Evolutionary conservation across 1,140 invertebrate genomes (phyloP).

Genomic region (Daktulosphaira vitifoliae): DNA sequence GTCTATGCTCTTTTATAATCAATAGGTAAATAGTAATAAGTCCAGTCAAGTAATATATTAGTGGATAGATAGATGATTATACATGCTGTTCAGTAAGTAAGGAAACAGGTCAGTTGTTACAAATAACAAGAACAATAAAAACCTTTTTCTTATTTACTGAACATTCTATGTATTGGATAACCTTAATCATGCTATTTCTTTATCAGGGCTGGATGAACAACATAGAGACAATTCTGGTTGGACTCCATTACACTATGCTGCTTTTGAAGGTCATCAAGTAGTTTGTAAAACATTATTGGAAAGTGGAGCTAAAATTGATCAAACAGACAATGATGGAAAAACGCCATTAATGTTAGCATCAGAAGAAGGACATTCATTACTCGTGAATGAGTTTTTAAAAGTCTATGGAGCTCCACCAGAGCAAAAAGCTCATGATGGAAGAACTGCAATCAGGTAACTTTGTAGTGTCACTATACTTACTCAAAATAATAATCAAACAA

Average conservation of each 20-base stretch:
- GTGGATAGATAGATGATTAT: too few species aligned
- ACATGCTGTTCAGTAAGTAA: too few species aligned
- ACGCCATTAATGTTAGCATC: constrained; percentile 81
- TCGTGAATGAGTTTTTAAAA: constrained; percentile 63
- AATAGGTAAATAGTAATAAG: too few species aligned
- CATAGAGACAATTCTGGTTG: constrained; percentile 86
- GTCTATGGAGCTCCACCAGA: constrained; percentile 70
- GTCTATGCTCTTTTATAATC: too few species aligned
- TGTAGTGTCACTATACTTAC: background rate
- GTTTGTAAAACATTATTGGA: constrained; percentile 79
- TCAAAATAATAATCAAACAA: background rate
- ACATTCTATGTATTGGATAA: too few species aligned
- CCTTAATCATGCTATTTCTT: too few species aligned
- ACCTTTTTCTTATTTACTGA: too few species aligned
- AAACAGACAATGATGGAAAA: constrained; percentile 89
- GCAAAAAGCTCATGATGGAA: constrained; percentile 85
- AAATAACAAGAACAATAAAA: too few species aligned
- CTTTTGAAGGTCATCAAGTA: constrained; percentile 84
- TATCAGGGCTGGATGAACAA: constrained; percentile 72
- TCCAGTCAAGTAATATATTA: too few species aligned
- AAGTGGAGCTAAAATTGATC: constrained; percentile 83
- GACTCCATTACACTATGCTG: constrained; percentile 87
- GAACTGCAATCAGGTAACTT: constrained; percentile 75
- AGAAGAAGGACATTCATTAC: constrained; percentile 70
- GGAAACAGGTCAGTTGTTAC: too few species aligned